Evolutionary conservation across 2,113 vertebrate species (phyloP).

Genomic region (Pangasianodon hypophthalmus): DNA sequence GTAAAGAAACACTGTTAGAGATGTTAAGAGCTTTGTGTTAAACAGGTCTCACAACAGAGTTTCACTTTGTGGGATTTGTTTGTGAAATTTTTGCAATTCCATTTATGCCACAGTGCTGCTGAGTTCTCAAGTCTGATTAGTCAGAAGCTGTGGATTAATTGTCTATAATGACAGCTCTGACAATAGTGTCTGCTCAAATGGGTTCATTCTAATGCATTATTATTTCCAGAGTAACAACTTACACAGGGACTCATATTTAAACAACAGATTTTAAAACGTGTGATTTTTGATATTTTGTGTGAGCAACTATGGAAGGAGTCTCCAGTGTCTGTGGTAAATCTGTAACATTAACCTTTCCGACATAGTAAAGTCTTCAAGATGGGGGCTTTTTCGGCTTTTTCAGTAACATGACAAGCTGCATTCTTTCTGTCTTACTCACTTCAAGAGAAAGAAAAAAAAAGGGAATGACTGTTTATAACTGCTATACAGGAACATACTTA

Average conservation of each 20-base stretch:
- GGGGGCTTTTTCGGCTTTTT: neutral
- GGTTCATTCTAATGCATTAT: neutral
- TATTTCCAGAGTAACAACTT: too few relatives aligned
- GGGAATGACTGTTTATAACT: neutral
- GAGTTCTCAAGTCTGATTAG: neutral
- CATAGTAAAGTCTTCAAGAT: neutral
- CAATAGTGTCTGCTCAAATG: neutral
- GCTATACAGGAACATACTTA: neutral
- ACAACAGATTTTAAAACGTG: neutral
- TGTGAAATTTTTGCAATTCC: neutral
- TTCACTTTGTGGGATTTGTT: neutral
- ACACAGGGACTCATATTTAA: neutral
- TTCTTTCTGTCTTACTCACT: neutral
- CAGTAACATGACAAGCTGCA: neutral
- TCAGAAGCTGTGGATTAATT: neutral
- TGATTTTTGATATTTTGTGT: neutral
- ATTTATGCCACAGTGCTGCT: neutral
- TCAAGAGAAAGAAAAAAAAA: neutral
- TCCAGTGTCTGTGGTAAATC: neutral
- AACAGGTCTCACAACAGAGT: neutral
- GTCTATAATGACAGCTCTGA: neutral
- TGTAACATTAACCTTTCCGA: neutral
- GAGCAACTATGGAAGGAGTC: neutral
- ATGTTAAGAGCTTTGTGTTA: constrained; percentile 4
- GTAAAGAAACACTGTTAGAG: neutral